These are phyloP conservation scores for Eurytoma adleriae DNA, from an alignment of 2,888 invertebrate genomes.

Conservation along the genomic window DNA sequence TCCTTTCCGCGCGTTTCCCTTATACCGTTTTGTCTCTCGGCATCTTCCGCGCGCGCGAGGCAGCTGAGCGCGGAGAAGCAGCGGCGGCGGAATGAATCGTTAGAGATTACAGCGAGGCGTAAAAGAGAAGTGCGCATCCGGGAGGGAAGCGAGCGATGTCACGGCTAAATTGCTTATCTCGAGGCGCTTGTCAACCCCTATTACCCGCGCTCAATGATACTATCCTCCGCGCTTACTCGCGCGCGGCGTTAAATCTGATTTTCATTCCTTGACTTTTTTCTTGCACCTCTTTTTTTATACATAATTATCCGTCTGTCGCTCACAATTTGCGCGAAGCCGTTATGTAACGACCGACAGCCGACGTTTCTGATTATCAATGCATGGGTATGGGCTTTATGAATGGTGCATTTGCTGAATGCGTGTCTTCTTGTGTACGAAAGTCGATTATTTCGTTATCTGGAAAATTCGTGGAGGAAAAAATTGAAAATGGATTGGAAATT, in stretches of 20 bases:
- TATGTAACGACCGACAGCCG: too few species aligned
- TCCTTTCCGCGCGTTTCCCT: background rate
- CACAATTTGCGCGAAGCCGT: too few species aligned
- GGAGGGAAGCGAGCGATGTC: slow-evolving; percentile 42
- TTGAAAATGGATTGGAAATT: too few species aligned
- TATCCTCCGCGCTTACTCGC: slow-evolving; percentile 1
- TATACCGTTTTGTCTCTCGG: background rate
- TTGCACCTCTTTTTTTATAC: background rate
- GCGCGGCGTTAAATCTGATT: background rate
- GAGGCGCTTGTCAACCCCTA: slow-evolving; percentile 45
- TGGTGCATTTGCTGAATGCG: too few species aligned
- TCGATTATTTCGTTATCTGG: too few species aligned
- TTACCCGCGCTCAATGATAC: slow-evolving; percentile 34
- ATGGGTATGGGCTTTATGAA: too few species aligned
- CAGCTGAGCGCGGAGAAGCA: background rate
- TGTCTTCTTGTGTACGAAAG: too few species aligned
- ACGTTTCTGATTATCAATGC: too few species aligned
- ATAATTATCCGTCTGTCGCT: background rate
- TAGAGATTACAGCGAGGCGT: slow-evolving; percentile 42
- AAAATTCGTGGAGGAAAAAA: too few species aligned
- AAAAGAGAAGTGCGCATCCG: slow-evolving; percentile 45
- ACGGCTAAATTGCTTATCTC: slow-evolving; percentile 50
- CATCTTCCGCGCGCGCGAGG: background rate
- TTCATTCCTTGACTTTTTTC: background rate
- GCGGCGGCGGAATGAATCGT: slow-evolving; percentile 38